Conservation (phyloP, 1,140 invertebrate species). For the Achroia grisella region DNA sequence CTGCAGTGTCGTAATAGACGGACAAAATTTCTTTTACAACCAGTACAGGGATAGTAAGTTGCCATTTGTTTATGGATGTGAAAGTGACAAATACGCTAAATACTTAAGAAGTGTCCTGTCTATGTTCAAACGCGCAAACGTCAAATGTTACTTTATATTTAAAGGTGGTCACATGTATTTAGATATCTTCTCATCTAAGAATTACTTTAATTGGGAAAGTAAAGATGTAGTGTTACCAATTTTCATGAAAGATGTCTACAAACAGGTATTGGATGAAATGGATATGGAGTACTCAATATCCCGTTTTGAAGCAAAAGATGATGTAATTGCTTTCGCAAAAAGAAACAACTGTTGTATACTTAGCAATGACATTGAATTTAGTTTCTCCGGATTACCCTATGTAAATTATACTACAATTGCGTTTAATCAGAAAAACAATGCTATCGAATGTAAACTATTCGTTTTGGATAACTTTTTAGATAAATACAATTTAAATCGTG, state of each 20-base stretch:
- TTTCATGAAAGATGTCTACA: constrained; percentile 20
- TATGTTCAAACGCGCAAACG: constrained; percentile 29
- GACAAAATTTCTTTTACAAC: constrained; percentile 29
- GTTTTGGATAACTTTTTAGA: constrained; percentile 14
- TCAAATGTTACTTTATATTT: constrained; percentile 36
- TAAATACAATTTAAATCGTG: constrained; percentile 16
- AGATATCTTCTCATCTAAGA: too few relatives aligned
- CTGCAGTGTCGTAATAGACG: constrained; percentile 31
- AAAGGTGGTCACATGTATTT: constrained; percentile 28
- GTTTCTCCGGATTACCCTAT: constrained; percentile 22
- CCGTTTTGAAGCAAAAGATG: constrained; percentile 20
- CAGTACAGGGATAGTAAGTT: constrained; percentile 15
- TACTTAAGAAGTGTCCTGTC: constrained; percentile 17
- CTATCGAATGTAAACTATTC: constrained; percentile 21
- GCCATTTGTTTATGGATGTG: constrained; percentile 18
- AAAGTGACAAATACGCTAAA: constrained; percentile 24
- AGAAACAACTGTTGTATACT: constrained; percentile 30
- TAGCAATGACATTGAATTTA: constrained; percentile 25
- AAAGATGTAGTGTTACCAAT: constrained; percentile 9
- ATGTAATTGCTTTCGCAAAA: constrained; percentile 26
- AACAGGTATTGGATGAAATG: constrained; percentile 32
- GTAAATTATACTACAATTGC: constrained; percentile 11
- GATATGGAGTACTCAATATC: constrained; percentile 23
- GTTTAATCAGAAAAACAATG: constrained; percentile 2
- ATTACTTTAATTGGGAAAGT: background rate